phyloP scores from a whole-genome alignment of 2,888 invertebrate genomes.

The Hirtodrosophila cameraria region DNA sequence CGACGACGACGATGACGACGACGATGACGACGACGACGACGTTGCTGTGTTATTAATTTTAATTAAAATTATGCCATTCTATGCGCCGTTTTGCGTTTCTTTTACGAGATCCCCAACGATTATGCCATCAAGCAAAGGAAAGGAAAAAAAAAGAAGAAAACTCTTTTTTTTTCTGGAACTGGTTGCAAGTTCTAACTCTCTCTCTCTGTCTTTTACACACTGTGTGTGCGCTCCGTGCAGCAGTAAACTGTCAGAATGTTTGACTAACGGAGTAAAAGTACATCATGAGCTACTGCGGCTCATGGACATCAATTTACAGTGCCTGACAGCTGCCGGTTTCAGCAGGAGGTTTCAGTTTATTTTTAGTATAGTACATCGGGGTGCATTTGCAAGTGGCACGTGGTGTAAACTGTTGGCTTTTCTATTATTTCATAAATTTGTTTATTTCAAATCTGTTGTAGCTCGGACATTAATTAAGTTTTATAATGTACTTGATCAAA shows the following conservation, averaged over 20 bases:
- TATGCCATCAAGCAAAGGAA: conserved; percentile 40
- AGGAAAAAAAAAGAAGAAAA: not conserved
- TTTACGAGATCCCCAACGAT: conserved; percentile 40
- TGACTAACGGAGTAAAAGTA: conserved; percentile 30
- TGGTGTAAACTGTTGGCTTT: conserved; percentile 9
- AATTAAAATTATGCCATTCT: conserved; percentile 77
- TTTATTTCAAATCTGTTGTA: too few relatives aligned
- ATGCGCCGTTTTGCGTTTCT: conserved; percentile 39
- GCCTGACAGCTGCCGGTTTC: conserved; percentile 52
- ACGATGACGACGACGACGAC: conserved; percentile 17
- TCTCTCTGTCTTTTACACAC: too few relatives aligned
- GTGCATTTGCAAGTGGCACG: conserved; percentile 12
- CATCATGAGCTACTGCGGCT: conserved; percentile 47
- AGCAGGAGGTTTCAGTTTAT: conserved; percentile 8
- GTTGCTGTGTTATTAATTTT: conserved; percentile 75
- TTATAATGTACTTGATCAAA: too few relatives aligned
- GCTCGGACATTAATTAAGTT: too few relatives aligned
- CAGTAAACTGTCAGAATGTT: conserved; percentile 34
- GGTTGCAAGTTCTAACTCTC: conserved; percentile 8
- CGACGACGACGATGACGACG: too few relatives aligned
- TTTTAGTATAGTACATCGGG: conserved; percentile 24
- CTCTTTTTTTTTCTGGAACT: conserved; percentile 32
- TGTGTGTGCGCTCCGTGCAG: conserved; percentile 5
- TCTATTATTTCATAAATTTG: not conserved
- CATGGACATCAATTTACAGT: conserved; percentile 59